Conservation (phyloP, 2,113 vertebrate species). For the Lota lota region DNA sequence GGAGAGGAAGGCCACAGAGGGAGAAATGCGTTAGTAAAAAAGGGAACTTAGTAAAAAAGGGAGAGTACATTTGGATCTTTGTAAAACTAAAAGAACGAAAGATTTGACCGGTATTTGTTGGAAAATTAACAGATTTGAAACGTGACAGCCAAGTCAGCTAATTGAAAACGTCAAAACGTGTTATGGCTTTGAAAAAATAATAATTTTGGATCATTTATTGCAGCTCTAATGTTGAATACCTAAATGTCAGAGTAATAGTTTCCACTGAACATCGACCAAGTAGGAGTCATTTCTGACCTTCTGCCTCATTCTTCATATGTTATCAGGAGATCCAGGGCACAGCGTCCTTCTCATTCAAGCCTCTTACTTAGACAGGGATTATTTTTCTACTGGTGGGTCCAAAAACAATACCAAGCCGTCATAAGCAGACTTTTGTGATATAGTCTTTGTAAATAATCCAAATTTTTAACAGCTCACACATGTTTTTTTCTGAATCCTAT, state of each 20-base stretch:
- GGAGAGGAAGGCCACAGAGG: slow-evolving; percentile 21
- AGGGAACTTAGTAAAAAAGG: neutral
- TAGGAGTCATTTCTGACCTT: no score
- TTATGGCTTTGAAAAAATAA: neutral
- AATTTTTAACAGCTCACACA: neutral
- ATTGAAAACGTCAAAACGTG: slow-evolving; percentile 3
- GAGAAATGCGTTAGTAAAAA: neutral
- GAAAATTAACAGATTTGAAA: neutral
- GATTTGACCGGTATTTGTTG: no score
- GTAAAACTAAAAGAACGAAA: no score
- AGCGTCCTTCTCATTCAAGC: no score
- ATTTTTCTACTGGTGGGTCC: neutral
- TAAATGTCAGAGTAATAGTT: no score
- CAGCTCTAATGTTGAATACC: no score
- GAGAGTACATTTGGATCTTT: no score
- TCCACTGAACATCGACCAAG: no score
- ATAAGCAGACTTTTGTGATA: neutral
- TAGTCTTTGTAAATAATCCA: neutral
- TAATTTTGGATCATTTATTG: neutral
- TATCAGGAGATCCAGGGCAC: no score
- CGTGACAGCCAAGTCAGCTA: neutral
- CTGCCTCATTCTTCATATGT: no score
- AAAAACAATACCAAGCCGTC: neutral
- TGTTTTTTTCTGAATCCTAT: no score
- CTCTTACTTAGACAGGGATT: no score